Conservation (phyloP, 2,888 invertebrate species). For the Pollenia angustigena region DNA sequence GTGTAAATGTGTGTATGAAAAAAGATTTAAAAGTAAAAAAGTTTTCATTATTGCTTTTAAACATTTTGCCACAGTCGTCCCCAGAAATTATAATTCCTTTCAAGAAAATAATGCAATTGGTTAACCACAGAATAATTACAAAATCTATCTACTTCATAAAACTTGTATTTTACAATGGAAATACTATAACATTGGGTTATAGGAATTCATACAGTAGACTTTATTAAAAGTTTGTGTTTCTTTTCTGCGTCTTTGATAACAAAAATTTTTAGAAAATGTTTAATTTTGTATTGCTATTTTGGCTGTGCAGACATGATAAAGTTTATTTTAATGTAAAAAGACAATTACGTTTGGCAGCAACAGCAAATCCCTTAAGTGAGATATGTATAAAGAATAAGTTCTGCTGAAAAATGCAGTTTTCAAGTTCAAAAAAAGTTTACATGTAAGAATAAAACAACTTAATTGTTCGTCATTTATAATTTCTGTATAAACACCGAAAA, state of each 20-base stretch:
- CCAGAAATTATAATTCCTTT: too few species aligned
- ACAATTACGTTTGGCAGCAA: not conserved
- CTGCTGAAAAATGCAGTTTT: not conserved
- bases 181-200: not conserved
- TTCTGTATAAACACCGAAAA: not conserved
- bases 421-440: conserved; percentile 1
- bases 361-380: conserved; percentile 1
- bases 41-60: too few species aligned
- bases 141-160: conserved; percentile 7
- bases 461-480: not conserved
- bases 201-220: not conserved
- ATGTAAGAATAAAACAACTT: not conserved
- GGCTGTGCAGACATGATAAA: not conserved
- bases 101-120: conserved; percentile 1
- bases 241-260: not conserved
- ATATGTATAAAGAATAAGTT: not conserved
- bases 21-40: too few species aligned
- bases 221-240: not conserved
- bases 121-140: conserved; percentile 20
- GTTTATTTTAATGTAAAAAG: not conserved
- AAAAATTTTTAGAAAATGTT: conserved; percentile 9
- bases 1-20: too few species aligned
- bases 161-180: not conserved
- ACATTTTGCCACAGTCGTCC: too few species aligned
- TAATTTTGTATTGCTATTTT: not conserved